These are phyloP conservation scores for Heliconius hermathena DNA, from an alignment of 1,140 invertebrate genomes.

Conservation along the genomic window DNA sequence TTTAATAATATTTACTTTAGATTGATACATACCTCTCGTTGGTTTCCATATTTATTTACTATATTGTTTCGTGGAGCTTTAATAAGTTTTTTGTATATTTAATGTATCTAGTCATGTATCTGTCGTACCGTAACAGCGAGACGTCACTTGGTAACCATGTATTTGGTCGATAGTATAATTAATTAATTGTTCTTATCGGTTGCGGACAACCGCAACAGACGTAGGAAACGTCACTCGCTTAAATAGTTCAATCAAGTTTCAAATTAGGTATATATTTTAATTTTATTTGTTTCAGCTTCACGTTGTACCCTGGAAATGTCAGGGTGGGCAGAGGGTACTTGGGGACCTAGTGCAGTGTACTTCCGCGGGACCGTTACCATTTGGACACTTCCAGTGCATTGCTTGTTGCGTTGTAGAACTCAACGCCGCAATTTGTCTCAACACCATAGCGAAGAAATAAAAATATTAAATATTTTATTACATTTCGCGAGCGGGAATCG, in stretches of 20 bases:
- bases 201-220: background rate
- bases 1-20: background rate
- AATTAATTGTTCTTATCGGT: constrained; percentile 1
- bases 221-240: background rate
- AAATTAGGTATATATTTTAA: background rate
- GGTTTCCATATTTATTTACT: background rate
- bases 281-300: too few relatives aligned
- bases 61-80: background rate
- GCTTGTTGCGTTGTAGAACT: too few relatives aligned
- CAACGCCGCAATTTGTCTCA: too few relatives aligned
- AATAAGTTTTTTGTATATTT: background rate
- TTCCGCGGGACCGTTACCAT: too few relatives aligned
- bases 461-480: too few relatives aligned
- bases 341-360: too few relatives aligned
- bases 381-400: too few relatives aligned
- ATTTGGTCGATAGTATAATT: constrained; percentile 22
- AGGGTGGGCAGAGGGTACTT: too few relatives aligned
- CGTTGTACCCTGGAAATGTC: too few relatives aligned
- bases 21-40: background rate
- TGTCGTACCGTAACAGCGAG: background rate
- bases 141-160: constrained; percentile 22
- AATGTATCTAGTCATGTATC: background rate
- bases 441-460: too few relatives aligned
- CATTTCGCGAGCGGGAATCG: too few relatives aligned
- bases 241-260: background rate